Evolutionary conservation across 2,888 invertebrate genomes (phyloP).

Genomic region (Saturnia japonica): DNA sequence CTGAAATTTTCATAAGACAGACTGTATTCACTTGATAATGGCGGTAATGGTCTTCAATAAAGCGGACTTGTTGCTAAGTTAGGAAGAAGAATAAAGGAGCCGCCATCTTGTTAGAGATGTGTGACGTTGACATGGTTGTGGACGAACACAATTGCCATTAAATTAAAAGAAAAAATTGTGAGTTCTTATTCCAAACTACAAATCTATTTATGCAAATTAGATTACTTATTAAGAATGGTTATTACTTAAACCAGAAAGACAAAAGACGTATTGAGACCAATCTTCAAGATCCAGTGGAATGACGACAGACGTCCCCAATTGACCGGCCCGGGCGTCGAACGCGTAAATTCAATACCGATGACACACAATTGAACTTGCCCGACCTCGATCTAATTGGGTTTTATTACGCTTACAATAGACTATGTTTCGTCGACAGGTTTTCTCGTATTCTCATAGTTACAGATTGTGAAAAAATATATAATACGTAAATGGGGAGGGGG

Average conservation of each 20-base stretch:
- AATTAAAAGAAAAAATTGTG: too few species aligned
- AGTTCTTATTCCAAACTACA: neutral
- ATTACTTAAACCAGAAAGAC: neutral
- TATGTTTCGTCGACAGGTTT: neutral
- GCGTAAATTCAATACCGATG: slow-evolving; percentile 47
- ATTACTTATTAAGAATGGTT: neutral
- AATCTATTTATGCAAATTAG: neutral
- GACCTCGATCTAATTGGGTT: slow-evolving; percentile 26
- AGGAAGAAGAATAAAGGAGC: too few species aligned
- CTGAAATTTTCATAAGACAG: too few species aligned
- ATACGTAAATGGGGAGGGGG: too few species aligned
- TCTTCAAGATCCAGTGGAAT: neutral
- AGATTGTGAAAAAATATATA: too few species aligned
- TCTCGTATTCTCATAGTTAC: neutral
- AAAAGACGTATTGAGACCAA: neutral
- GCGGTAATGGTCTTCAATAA: too few species aligned
- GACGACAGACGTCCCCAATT: slow-evolving; percentile 31
- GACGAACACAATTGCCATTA: too few species aligned
- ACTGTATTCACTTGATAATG: too few species aligned
- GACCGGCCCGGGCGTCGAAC: slow-evolving; percentile 41
- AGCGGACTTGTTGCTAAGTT: too few species aligned
- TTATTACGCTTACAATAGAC: slow-evolving; percentile 3
- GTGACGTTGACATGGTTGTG: too few species aligned
- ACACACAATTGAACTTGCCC: slow-evolving; percentile 38
- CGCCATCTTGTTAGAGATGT: too few species aligned